Base-by-base conservation (phyloP, 2,113 vertebrate species). In the Leuciscus idus region DNA sequence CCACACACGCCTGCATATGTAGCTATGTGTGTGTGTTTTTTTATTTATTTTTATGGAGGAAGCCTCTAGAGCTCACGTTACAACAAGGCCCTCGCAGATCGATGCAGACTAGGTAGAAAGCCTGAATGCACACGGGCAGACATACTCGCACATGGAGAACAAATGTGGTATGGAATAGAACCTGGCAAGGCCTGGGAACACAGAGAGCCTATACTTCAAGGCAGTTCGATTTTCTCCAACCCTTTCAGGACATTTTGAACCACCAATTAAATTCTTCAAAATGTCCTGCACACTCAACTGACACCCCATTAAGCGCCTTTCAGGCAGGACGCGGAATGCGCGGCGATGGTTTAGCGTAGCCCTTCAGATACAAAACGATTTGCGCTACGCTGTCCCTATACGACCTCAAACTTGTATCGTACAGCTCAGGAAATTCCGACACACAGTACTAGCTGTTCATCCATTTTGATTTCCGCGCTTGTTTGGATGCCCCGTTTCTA, bases 31-130 rank as follows among this genome's bases (percentile, higher is more conserved):
- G 48, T 43, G 7, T 43, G 6, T 39, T 4, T 13, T 12, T 48
- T 0, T 48, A 10, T 61, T 85, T 89, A 83, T 84, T 90, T 88
- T 90, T 2, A 43, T 43, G 43, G 89, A 88, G 87, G 89, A 57
- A 90, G 85, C 86, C 87, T 89, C 79, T 84, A 75, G 36, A 90
- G 91, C 92, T 93, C 90, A 85, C 61, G 88, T 94, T 94, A 91
- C 91, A 88, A 91, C 68, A 33, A 66, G 87, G 87, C 90, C 19
- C 88, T 91, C 70, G 81, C 87, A 70, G 89, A 93, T 94, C 90
- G 85, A 93, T 94, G 89, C 84, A 87, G 90, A 90, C 87, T 89
- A 91, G 90, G 84, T 91, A 90, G 76, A 50, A 87, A 87, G 86
- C 86, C 57, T 21, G 87, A 86, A 91, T 43, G 66, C 62, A 59